These are phyloP conservation scores for Xanthia togata DNA, from an alignment of 2,888 invertebrate genomes.

Conservation along the genomic window DNA sequence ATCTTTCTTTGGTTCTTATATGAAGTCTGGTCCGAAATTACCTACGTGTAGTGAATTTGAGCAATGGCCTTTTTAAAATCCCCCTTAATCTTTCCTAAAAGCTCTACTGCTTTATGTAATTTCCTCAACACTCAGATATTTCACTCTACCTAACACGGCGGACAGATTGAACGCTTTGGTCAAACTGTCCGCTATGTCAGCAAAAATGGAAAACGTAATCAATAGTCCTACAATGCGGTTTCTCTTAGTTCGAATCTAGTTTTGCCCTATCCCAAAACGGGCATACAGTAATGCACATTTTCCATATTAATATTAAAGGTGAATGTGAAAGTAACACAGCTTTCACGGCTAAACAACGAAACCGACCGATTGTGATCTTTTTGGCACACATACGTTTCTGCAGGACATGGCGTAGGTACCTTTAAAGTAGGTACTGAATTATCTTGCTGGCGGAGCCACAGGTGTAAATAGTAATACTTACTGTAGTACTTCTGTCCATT, in stretches of 20 bases:
- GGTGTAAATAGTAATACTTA: background rate
- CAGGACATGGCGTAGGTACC: background rate
- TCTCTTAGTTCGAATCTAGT: constrained; percentile 13
- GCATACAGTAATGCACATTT: constrained; percentile 2
- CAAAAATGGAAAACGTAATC: constrained; percentile 38
- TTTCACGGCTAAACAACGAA: constrained; percentile 17
- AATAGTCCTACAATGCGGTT: constrained; percentile 32
- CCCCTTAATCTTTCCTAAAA: background rate
- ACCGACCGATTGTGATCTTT: constrained; percentile 22
- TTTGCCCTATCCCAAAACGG: constrained; percentile 16
- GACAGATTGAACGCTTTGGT: constrained; percentile 3
- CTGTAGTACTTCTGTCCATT: no score
- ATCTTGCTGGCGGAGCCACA: background rate
- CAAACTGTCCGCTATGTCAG: constrained; percentile 21
- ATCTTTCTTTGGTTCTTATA: background rate
- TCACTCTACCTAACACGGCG: background rate
- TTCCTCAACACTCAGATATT: constrained; percentile 7
- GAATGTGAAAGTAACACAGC: constrained; percentile 33
- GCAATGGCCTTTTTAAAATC: background rate
- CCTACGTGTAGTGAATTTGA: background rate
- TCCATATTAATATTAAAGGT: background rate
- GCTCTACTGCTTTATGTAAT: background rate
- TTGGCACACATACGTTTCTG: background rate
- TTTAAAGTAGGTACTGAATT: background rate
- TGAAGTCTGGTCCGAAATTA: background rate